A percentile compares a stretch with the other conserved stretches of the same genome.
These are phyloP conservation scores for Notothenia coriiceps DNA, from an alignment of 2,113 vertebrate genomes.

Conservation along the genomic window DNA sequence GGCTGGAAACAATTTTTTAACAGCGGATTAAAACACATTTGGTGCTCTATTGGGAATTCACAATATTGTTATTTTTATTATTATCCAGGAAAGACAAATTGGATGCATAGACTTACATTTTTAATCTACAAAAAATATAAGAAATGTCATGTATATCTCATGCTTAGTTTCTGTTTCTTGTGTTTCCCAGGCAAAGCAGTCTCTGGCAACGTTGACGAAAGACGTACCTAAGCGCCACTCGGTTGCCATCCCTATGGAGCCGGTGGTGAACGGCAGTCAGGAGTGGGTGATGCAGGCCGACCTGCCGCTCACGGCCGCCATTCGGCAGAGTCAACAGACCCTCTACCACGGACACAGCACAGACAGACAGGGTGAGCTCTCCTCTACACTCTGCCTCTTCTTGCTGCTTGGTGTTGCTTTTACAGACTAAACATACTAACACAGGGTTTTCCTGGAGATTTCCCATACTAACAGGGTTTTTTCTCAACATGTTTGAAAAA, in stretches of 20 bases:
- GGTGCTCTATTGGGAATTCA: neutral
- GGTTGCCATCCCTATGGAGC: slow-evolving; percentile 92
- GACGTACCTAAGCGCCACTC: slow-evolving; percentile 97
- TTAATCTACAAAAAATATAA: too few relatives aligned
- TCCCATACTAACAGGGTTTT: slow-evolving; percentile 66
- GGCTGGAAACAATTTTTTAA: neutral
- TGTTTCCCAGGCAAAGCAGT: slow-evolving; percentile 93
- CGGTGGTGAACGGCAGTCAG: slow-evolving; percentile 97
- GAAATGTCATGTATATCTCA: neutral
- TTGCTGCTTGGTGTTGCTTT: slow-evolving; percentile 53
- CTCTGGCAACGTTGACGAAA: slow-evolving; percentile 96
- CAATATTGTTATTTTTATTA: neutral
- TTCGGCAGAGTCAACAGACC: slow-evolving; percentile 98
- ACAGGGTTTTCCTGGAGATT: slow-evolving; percentile 50
- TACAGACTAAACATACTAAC: slow-evolving; percentile 61
- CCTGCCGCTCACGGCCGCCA: slow-evolving; percentile 96
- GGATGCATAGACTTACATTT: neutral
- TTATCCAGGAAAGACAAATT: neutral
- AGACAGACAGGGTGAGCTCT: slow-evolving; percentile 92
- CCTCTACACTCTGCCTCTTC: neutral
- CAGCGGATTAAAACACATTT: neutral
- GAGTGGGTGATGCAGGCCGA: slow-evolving; percentile 99
- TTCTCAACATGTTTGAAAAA: slow-evolving; percentile 37
- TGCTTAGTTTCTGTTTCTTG: neutral
- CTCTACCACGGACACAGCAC: slow-evolving; percentile 92